These are phyloP conservation scores for Lepidonotus clava DNA, from an alignment of 2,888 invertebrate genomes.

Conservation along the genomic window DNA sequence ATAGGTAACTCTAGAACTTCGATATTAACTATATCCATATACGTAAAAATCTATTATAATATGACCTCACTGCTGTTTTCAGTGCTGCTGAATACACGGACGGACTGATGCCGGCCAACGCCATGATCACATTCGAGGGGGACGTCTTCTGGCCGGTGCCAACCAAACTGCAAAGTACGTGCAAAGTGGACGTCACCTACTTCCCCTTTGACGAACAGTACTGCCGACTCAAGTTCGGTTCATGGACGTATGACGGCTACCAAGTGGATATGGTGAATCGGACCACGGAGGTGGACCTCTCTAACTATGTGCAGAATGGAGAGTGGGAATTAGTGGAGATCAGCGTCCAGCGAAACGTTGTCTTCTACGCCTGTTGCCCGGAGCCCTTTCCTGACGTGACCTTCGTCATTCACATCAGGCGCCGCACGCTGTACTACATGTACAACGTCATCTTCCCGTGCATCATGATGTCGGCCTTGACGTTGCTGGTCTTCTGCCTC, in stretches of 20 bases:
- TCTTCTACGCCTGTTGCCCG: constrained; percentile 77
- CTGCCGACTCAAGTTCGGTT: constrained; percentile 74
- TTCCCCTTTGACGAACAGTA: constrained; percentile 83
- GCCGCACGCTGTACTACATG: constrained; percentile 81
- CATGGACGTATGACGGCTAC: constrained; percentile 78
- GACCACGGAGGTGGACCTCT: constrained; percentile 74
- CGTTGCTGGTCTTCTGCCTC: constrained; percentile 82
- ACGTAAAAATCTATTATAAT: no score
- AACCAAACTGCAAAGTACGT: constrained; percentile 83
- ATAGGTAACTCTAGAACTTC: no score
- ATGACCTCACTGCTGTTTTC: no score
- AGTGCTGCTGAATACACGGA: constrained; percentile 84
- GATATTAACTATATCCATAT: no score
- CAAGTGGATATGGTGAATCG: constrained; percentile 76
- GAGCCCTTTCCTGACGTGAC: constrained; percentile 80
- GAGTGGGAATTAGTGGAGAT: constrained; percentile 77
- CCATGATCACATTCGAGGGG: constrained; percentile 82
- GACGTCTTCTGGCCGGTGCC: constrained; percentile 84
- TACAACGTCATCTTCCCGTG: constrained; percentile 84
- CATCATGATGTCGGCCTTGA: constrained; percentile 84
- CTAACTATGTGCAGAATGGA: constrained; percentile 77
- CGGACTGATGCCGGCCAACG: constrained; percentile 83
- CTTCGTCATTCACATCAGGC: constrained; percentile 82
- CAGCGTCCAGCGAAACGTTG: constrained; percentile 73
- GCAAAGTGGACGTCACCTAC: constrained; percentile 83